phyloP scores from a whole-genome alignment of 2,113 vertebrate genomes.

The Potamarius usumacintae region DNA sequence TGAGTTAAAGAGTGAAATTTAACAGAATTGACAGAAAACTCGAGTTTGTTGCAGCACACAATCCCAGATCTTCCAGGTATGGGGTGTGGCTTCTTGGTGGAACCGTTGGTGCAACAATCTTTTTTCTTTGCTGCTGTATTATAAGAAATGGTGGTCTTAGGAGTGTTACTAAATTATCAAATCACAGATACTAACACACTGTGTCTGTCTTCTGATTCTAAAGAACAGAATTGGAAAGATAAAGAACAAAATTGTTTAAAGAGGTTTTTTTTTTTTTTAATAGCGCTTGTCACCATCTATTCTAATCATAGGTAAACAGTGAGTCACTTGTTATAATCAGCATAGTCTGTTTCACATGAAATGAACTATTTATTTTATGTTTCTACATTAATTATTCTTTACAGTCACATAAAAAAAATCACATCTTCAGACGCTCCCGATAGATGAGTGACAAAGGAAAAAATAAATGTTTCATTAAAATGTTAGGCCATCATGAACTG shows the following conservation, averaged over 20 bases:
- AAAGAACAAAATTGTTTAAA: too few relatives aligned
- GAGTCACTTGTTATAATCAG: not conserved
- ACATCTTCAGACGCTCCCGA: not conserved
- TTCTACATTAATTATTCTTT: not conserved
- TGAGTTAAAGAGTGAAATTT: not conserved
- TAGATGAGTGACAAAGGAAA: not conserved
- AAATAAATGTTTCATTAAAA: not conserved
- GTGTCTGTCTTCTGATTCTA: not conserved
- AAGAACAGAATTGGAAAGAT: not conserved
- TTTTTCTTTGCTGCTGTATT: not conserved
- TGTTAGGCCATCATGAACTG: not conserved
- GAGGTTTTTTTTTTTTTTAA: too few relatives aligned
- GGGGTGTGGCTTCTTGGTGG: slow-evolving; percentile 60
- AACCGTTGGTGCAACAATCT: too few relatives aligned
- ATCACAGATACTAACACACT: too few relatives aligned
- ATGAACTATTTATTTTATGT: not conserved
- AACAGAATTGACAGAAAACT: not conserved
- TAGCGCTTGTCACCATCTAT: too few relatives aligned
- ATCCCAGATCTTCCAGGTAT: slow-evolving; percentile 65
- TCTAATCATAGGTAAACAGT: not conserved
- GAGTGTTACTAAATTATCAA: too few relatives aligned
- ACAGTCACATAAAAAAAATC: not conserved
- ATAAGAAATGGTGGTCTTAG: not conserved
- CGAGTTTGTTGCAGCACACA: not conserved
- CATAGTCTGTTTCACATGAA: too few relatives aligned